Conservation (phyloP, 2,888 invertebrate genomes). For the Oasisia sp. region DNA sequence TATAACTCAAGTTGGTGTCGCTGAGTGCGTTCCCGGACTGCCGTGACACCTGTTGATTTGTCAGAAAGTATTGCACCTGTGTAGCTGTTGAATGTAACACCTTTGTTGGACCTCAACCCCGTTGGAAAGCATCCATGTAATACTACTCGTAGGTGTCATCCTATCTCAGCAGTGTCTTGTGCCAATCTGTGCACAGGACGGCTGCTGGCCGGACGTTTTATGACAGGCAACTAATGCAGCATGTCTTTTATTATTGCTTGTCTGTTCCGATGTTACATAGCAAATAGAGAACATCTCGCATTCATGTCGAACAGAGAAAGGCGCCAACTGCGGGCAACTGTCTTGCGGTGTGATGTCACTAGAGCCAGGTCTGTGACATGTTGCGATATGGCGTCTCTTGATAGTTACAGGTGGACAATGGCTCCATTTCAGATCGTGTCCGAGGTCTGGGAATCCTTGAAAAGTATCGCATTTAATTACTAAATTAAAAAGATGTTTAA, state of each 20-base stretch:
- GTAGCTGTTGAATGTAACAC: background rate
- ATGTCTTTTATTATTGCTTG: slow-evolving; percentile 10
- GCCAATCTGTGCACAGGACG: background rate
- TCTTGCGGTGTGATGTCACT: slow-evolving; percentile 3
- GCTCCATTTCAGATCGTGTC: background rate
- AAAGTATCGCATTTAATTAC: background rate
- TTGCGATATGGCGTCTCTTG: background rate
- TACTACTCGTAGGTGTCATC: background rate
- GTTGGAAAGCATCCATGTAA: background rate
- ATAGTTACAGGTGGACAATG: background rate
- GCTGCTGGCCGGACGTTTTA: background rate
- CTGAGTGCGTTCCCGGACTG: background rate
- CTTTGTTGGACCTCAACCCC: background rate
- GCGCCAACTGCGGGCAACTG: background rate
- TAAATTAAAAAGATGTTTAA: background rate
- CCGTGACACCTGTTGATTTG: background rate
- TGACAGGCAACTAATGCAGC: background rate
- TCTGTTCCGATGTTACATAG: slow-evolving; percentile 13
- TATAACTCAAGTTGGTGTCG: background rate
- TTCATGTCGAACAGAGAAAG: background rate
- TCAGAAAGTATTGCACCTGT: background rate
- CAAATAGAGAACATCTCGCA: background rate
- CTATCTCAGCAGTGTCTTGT: background rate
- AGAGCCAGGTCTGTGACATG: background rate
- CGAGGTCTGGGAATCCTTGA: background rate